Base-by-base conservation (phyloP, 2,797 vertebrate genomes). In the Halcyon chelicuti region DNA sequence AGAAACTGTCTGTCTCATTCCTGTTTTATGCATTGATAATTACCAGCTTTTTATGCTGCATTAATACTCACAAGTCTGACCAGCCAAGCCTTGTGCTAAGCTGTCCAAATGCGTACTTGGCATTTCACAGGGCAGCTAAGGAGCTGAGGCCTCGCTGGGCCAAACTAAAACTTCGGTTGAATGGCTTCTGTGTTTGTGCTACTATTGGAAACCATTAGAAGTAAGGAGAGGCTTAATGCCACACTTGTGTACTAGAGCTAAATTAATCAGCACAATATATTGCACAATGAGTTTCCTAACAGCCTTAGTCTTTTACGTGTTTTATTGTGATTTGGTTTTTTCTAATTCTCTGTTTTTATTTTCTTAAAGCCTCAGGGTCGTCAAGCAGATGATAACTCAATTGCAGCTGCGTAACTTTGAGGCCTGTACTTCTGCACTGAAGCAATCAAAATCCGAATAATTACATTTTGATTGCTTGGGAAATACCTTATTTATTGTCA, bases 281-380 rank as follows among this genome's bases (percentile, higher is more conserved):
- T 58, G 55, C 26, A 67, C 54, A 82, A 23, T 16, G 28, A 49
- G 14, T 86, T 91, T 81, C 18, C 2, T 51, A 65, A 47, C 20
- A 74, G 33, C 21, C 28, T 61, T 54, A 29, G 1, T 57, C 12
- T 58, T 54, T 54, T 67, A 7, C 9, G 2, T 28, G n/a, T 33
- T 60, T 60, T 51, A 51, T 51, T 51, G 49, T 18, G 58, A 8
- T 46, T 66, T 63, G 9, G 2, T 2, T 28, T 23, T 25, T 71
- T 78, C 67, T 42, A 63, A 95, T 60, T 88, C 4, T 74, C 12
- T 88, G 2, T 81, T 72, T 92, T 72, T 84, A 51, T 89, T 94
- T 52, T 86, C 58, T 95, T 96, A 76, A 98, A 99, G 99, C 99
- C 99, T 91, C 99, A 99, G 95, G 99, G 99, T 94, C 98, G 99